Conservation (phyloP, 2,113 vertebrate species). For the Psammodynastes pulverulentus region DNA sequence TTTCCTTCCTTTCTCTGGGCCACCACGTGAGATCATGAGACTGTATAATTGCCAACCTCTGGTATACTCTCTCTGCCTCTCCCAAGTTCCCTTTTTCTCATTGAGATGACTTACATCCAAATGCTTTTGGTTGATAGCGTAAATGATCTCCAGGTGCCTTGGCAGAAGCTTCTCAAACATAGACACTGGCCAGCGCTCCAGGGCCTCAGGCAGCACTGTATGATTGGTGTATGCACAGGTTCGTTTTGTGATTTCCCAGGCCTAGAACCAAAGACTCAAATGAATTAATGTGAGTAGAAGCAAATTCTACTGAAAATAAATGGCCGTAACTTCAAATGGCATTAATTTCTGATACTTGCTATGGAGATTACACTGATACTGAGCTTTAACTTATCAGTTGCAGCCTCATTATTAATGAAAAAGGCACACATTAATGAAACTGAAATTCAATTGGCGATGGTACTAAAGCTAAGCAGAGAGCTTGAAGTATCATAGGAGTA, state of each 20-base stretch:
- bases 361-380: background rate
- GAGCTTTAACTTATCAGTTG: background rate
- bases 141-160: constrained; percentile 81
- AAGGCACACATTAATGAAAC: background rate
- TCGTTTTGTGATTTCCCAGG: constrained; percentile 83
- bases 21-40: background rate
- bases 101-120: constrained; percentile 70
- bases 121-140: constrained; percentile 81
- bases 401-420: background rate
- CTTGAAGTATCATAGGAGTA: background rate
- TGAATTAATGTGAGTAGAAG: background rate
- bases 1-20: background rate
- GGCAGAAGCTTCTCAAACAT: constrained; percentile 85
- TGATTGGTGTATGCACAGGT: constrained; percentile 89
- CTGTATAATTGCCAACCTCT: background rate
- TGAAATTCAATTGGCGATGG: background rate
- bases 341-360: background rate
- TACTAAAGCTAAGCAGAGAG: background rate
- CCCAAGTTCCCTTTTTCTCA: no score
- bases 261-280: constrained; percentile 56
- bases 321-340: background rate
- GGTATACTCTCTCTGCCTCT: background rate
- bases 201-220: constrained; percentile 82
- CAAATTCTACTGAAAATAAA: background rate
- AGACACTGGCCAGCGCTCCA: constrained; percentile 83